Evolutionary conservation across 1,140 invertebrate genomes (phyloP).

Genomic region (Oryzaephilus surinamensis): DNA sequence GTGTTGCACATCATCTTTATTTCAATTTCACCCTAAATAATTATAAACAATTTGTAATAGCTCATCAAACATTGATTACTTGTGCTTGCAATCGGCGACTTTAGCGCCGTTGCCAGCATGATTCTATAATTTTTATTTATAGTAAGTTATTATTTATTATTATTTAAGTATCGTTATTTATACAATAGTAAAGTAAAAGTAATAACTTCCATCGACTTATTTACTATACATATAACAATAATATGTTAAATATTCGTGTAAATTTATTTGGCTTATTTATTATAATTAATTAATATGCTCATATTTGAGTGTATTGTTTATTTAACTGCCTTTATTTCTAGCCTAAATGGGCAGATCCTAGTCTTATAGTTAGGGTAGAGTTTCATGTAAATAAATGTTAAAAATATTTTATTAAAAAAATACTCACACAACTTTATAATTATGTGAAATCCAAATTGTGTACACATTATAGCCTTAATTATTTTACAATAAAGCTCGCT

Average conservation of each 20-base stretch:
- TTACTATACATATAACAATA: too few species aligned
- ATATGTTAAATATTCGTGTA: conserved; percentile 20
- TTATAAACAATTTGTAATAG: conserved; percentile 10
- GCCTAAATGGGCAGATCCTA: conserved; percentile 18
- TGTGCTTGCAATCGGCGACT: conserved; percentile 19
- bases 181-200: conserved; percentile 7
- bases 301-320: conserved; percentile 12
- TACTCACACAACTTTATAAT: conserved; percentile 17
- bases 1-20: neutral
- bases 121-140: conserved; percentile 22
- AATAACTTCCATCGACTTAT: conserved; percentile 16
- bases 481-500: too few species aligned
- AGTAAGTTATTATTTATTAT: conserved; percentile 23
- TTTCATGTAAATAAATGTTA: conserved; percentile 24
- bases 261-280: conserved; percentile 14
- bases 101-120: conserved; percentile 18
- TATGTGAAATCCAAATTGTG: too few species aligned
- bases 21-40: neutral
- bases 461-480: too few species aligned
- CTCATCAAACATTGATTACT: conserved; percentile 12
- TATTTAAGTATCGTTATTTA: conserved; percentile 14
- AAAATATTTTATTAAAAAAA: conserved; percentile 19
- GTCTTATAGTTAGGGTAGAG: conserved; percentile 26
- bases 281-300: conserved; percentile 15
- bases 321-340: conserved; percentile 9